Conservation (phyloP, 2,797 vertebrate genomes). For the Gallinago nigripennis region DNA sequence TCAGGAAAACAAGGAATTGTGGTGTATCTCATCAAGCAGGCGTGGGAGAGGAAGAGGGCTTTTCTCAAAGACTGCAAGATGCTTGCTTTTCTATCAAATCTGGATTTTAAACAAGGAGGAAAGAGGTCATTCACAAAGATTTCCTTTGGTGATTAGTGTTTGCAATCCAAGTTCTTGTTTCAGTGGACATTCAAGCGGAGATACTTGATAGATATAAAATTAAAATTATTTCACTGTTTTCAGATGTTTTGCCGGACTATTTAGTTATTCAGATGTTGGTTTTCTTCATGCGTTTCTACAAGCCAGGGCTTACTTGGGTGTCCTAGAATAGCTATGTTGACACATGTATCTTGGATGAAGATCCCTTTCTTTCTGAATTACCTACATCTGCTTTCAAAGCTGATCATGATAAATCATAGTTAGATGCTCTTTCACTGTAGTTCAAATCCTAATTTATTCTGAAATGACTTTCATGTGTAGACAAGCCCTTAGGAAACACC, state of each 20-base stretch:
- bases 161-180: neutral
- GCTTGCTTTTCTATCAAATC: neutral
- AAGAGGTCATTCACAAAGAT: neutral
- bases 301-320: neutral
- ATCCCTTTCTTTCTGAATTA: neutral
- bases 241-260: neutral
- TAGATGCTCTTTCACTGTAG: neutral
- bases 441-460: neutral
- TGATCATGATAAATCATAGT: neutral
- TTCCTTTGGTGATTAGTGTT: neutral
- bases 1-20: neutral
- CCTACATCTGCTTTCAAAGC: neutral
- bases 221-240: neutral
- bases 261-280: neutral
- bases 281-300: neutral
- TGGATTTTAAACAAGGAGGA: neutral
- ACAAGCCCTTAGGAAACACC: neutral
- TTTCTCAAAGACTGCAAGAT: neutral
- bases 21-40: neutral
- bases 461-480: neutral
- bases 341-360: neutral
- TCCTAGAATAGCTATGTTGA: neutral
- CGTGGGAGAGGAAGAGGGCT: neutral
- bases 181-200: neutral
- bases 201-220: rapidly evolving